Percentiles rank a stretch among this genome's conserved stretches.
Evolutionary conservation across 1,140 invertebrate genomes (phyloP).

Genomic region (Colletes latitarsis): DNA sequence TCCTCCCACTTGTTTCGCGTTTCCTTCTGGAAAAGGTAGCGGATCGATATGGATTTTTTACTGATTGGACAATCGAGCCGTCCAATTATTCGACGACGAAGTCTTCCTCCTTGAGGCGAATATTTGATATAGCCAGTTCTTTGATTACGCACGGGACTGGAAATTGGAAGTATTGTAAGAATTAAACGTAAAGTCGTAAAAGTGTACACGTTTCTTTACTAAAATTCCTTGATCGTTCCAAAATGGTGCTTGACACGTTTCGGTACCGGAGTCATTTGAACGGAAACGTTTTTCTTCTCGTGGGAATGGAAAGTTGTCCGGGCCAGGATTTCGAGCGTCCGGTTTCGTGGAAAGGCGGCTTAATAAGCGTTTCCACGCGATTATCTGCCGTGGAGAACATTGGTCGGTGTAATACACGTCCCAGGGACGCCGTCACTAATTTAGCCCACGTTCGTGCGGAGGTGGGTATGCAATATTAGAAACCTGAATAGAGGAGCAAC

Average conservation of each 20-base stretch:
- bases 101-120: too few species aligned
- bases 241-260: too few species aligned
- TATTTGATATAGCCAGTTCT: too few species aligned
- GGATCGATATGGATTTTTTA: too few species aligned
- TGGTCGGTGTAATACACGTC: conserved; percentile 5
- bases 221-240: too few species aligned
- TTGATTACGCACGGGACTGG: too few species aligned
- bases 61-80: too few species aligned
- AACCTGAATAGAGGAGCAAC: conserved; percentile 22
- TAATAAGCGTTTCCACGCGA: conserved; percentile 34
- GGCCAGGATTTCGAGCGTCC: background rate
- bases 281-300: background rate
- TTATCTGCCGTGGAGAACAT: conserved; percentile 21
- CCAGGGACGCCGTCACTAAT: conserved; percentile 25
- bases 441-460: conserved; percentile 9
- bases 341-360: background rate
- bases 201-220: too few species aligned
- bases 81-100: too few species aligned
- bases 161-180: too few species aligned
- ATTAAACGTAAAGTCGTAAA: too few species aligned
- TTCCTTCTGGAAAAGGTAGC: background rate
- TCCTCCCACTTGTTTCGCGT: background rate
- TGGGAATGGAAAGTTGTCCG: background rate
- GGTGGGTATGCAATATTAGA: conserved; percentile 34
- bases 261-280: background rate